A percentile compares a stretch with the other conserved stretches of the same genome.
Evolutionary conservation across 2,888 invertebrate species (phyloP).

Genomic region (Ectobius pallidus): DNA sequence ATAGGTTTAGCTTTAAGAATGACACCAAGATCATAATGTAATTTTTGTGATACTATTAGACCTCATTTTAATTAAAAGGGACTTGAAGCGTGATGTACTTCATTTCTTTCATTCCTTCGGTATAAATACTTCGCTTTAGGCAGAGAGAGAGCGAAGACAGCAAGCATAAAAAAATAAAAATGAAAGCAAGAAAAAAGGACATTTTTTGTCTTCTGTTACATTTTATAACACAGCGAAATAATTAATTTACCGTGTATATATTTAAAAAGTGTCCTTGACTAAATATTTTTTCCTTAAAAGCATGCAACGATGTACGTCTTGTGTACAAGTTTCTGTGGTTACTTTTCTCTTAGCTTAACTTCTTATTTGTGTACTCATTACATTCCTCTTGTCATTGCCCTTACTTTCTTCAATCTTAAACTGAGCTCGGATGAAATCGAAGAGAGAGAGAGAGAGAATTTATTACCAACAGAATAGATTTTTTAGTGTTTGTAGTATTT

Average conservation of each 20-base stretch:
- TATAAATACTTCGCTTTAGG: conserved; percentile 7
- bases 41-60: neutral
- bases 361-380: conserved; percentile 39
- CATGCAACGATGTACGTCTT: conserved; percentile 36
- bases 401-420: conserved; percentile 15
- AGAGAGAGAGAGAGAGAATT: conserved; percentile 38
- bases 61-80: conserved; percentile 25
- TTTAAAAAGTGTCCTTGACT: conserved; percentile 37
- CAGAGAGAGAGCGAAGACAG: neutral
- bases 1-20: neutral
- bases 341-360: conserved; percentile 33
- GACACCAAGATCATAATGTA: neutral
- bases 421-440: conserved; percentile 2
- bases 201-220: conserved; percentile 10
- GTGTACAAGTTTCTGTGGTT: conserved; percentile 30
- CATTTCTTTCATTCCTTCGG: conserved; percentile 23
- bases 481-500: conserved; percentile 56
- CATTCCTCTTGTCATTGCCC: conserved; percentile 40
- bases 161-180: neutral
- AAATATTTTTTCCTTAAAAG: conserved; percentile 16
- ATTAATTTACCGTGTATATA: conserved; percentile 24
- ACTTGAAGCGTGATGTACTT: conserved; percentile 24
- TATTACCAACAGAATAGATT: conserved; percentile 44
- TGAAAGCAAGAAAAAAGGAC: conserved; percentile 10
- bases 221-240: conserved; percentile 36